Conservation (phyloP, 2,888 invertebrate genomes). For the Eurytoma californica region DNA sequence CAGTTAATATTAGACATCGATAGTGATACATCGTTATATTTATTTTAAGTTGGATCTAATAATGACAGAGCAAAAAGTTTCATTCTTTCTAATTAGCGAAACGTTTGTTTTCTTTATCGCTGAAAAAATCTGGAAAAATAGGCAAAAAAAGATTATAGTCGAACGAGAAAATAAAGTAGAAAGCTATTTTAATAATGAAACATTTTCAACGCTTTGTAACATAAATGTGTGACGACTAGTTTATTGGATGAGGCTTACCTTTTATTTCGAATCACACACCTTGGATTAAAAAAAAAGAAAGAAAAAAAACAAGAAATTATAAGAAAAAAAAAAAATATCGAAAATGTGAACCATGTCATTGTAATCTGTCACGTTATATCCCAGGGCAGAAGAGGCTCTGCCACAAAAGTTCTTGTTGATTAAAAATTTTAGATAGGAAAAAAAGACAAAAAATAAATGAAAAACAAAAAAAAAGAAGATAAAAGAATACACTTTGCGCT, state of each 20-base stretch:
- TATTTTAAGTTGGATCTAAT: too few species aligned
- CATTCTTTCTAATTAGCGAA: background rate
- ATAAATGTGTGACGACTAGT: too few species aligned
- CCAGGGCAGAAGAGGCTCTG: slow-evolving; percentile 33
- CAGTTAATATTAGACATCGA: slow-evolving; percentile 32
- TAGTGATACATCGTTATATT: slow-evolving; percentile 8
- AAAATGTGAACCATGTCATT: slow-evolving; percentile 13
- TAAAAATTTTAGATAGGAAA: slow-evolving; percentile 45
- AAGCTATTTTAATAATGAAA: too few species aligned
- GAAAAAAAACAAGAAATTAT: too few species aligned
- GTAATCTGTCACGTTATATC: slow-evolving; percentile 47
- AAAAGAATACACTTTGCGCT: slow-evolving; percentile 43
- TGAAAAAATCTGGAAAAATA: too few species aligned
- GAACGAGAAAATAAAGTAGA: too few species aligned
- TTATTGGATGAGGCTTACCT: too few species aligned
- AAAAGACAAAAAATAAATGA: slow-evolving; percentile 26
- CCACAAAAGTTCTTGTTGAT: slow-evolving; percentile 56
- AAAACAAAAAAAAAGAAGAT: slow-evolving; percentile 33
- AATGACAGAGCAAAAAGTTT: slow-evolving; percentile 3
- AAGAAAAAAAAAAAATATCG: background rate
- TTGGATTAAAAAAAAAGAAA: too few species aligned
- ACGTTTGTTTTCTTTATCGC: too few species aligned
- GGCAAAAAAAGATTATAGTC: too few species aligned
- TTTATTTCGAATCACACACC: too few species aligned
- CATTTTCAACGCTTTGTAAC: too few species aligned